Base-by-base conservation (phyloP, 1,140 invertebrate species). In the Grapholita molesta region DNA sequence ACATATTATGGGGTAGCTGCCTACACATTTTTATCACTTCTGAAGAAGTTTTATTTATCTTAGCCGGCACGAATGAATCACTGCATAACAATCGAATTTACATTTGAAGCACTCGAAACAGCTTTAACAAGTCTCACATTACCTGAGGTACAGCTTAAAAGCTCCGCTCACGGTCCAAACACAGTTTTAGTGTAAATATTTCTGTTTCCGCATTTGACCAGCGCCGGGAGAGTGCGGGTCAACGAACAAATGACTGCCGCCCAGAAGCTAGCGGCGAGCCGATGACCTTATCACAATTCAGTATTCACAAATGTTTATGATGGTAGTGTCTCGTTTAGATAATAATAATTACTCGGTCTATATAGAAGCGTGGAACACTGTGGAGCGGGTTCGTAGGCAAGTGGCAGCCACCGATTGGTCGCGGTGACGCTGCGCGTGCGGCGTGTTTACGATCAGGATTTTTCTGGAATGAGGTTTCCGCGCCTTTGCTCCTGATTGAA, bases 161-260 rank as follows among this genome's bases (percentile, higher is more conserved):
- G 55, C 25, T 61, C 55, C n/a, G 18, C 21, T 48, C n/a, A 28
- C 30, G 55, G 30, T 61, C 25, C 9, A 48, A 48, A 48, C 25
- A 61, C 55, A 28, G n/a, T 7, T 61, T 5, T 61, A 61, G 12
- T 12, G 24, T 61, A 61, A 28, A 61, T 61, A 9, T 61, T 55
- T 61, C 55, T n/a, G 25, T 61, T 61, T 61, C 53, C 55, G 55
- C 55, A 28, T 28, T 28, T 15, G 55, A 61, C 55, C 55, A 24
- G 75, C 78, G 78, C 74, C 70, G 68, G 72, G 77, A 73, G 78
- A 81, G 64, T 70, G 64, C 77, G 78, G 86, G 82, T 88, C 86
- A 88, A 86, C 83, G 85, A 77, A 88, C 85, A 88, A 85, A 80
- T 78, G 77, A 88, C 78, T 79, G 80, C 76, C 78, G 79, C 74